Conservation (phyloP, 1,140 invertebrate species). For the Micrasema longulum region DNA sequence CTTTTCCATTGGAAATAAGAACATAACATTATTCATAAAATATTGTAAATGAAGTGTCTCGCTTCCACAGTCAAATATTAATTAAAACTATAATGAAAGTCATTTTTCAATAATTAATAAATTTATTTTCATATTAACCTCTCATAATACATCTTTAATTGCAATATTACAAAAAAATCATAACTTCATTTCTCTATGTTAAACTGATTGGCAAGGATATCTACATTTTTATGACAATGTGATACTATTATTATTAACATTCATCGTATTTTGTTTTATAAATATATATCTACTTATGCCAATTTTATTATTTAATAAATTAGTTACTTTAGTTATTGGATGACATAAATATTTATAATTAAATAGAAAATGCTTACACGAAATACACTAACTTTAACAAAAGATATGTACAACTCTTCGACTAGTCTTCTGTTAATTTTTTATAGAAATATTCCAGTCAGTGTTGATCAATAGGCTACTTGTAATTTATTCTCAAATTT, state of each 20-base stretch:
- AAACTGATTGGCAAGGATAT: conserved; percentile 53
- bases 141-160: conserved; percentile 53
- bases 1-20: too few relatives aligned
- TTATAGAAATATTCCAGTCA: not conserved
- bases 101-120: conserved; percentile 51
- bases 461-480: too few relatives aligned
- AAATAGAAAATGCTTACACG: conserved; percentile 49
- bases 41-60: too few relatives aligned
- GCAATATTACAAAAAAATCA: conserved; percentile 51
- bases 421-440: conserved; percentile 40
- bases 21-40: too few relatives aligned
- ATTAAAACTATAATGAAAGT: too few relatives aligned
- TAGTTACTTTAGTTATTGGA: conserved; percentile 53
- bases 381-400: conserved; percentile 53
- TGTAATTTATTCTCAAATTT: conserved; percentile 18
- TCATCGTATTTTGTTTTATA: conserved; percentile 51
- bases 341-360: conserved; percentile 52
- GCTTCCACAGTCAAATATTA: too few relatives aligned
- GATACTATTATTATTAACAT: conserved; percentile 49
- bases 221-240: conserved; percentile 44
- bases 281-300: conserved; percentile 51
- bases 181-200: conserved; percentile 40
- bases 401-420: conserved; percentile 50
- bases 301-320: conserved; percentile 51
- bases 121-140: conserved; percentile 55